Percentiles rank a stretch among this genome's conserved stretches.
phyloP scores from a whole-genome alignment of 2,113 vertebrate species.

The Pteruthius melanotis region DNA sequence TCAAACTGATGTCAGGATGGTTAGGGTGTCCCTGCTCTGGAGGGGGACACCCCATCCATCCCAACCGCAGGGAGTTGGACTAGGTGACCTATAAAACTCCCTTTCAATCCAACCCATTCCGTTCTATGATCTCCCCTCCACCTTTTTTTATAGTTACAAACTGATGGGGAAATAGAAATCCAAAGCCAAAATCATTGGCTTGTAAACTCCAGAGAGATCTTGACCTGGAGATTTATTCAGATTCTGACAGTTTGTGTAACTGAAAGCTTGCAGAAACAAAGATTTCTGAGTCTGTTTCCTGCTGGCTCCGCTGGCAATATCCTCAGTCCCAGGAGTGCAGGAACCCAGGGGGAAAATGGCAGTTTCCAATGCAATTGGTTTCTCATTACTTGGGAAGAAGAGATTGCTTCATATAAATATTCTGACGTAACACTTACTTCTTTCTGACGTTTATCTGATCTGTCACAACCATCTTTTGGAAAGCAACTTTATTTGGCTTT shows the following conservation, averaged over 20 bases:
- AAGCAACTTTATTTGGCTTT: neutral
- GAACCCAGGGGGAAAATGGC: neutral
- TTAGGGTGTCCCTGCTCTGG: neutral
- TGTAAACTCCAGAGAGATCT: neutral
- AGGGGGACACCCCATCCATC: no score
- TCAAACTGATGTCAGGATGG: neutral
- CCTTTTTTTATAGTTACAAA: neutral
- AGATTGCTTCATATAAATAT: constrained; percentile 12
- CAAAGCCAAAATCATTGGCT: neutral
- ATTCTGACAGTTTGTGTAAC: neutral
- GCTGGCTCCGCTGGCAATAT: neutral
- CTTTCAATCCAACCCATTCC: neutral
- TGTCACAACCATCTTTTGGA: neutral
- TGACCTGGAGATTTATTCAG: neutral
- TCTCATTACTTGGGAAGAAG: constrained; percentile 12
- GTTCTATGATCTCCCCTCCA: neutral
- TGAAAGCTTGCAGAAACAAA: neutral
- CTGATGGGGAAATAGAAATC: neutral
- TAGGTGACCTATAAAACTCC: neutral
- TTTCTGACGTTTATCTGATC: neutral
- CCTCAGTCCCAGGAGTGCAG: neutral
- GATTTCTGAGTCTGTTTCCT: neutral
- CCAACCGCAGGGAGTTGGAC: neutral
- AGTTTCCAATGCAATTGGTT: neutral
- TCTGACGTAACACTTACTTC: neutral